Evolutionary conservation across 1,140 invertebrate species (phyloP), one percentile per base, ranked within the genome.

Genomic region (Caenorhabditis remanei): DNA sequence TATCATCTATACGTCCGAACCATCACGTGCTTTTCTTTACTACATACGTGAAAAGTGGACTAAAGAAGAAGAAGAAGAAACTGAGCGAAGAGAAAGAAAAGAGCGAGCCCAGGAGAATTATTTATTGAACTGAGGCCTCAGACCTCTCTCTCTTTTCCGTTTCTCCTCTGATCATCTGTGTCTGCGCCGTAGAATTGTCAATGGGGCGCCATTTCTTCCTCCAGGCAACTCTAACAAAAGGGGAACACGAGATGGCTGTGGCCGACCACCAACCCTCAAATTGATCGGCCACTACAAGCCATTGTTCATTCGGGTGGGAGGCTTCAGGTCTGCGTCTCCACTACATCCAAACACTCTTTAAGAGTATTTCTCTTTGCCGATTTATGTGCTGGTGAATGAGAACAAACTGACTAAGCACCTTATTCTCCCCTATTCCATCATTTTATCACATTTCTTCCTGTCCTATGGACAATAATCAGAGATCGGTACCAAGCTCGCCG

Each of bases 391-490:
- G 46, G 71, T 79, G 46, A 79, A 79, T 79, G 71, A 79, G 71
- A 79, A 79, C 40, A 43, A 79, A 50, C 71, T 50, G 71, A 24
- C 71, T 79, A 71, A 71, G 67, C 43, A 71, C 71, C n/a, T 50
- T 79, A 79, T 79, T 79, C 71, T 79, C 19, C n/a, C n/a, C 14
- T 79, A 79, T 79, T 79, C 71, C 46, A 79, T 79, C 46, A 50
- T 79, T 46, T 79, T 50, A 79, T 32, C 71, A 71, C 67, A 53
- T 50, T 21, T 79, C 65, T 43, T 79, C 46, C 46, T 53, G 71
- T 79, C 71, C 24, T 79, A 79, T 79, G 71, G 71, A 79, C 71
- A 79, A 79, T 79, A 79, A 79, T 79, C 71, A 79, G 71, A 79
- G 71, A 19, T 79, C 71, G 71, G 71, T 79, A 41, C 71, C 71